These are phyloP conservation scores for Pristiophorus japonicus DNA, from an alignment of 2,113 vertebrate species.

Conservation along the genomic window DNA sequence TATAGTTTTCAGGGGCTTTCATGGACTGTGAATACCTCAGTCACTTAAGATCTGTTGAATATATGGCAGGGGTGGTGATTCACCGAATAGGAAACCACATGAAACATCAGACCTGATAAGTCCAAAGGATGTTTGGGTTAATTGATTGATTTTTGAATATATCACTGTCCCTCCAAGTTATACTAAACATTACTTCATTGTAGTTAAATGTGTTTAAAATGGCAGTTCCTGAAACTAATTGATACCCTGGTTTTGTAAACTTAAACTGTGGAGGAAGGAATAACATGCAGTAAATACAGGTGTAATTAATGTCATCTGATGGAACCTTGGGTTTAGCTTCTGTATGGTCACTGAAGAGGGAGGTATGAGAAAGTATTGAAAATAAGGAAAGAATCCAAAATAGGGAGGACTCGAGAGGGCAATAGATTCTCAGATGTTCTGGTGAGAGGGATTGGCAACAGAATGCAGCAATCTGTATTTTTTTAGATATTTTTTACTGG, in stretches of 20 bases:
- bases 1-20: neutral
- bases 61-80: neutral
- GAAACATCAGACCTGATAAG: constrained; percentile 4
- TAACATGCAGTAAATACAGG: too few species aligned
- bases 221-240: neutral
- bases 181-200: neutral
- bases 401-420: neutral
- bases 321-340: neutral
- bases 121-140: neutral
- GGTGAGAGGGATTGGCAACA: neutral
- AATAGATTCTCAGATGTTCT: neutral
- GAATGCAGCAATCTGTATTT: neutral
- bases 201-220: neutral
- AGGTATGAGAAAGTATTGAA: neutral
- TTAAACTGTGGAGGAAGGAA: too few species aligned
- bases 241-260: neutral
- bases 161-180: neutral
- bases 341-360: neutral
- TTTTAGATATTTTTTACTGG: neutral
- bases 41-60: neutral
- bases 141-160: neutral
- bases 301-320: too few species aligned
- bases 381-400: neutral
- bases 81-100: neutral
- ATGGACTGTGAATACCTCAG: neutral